Conservation (phyloP, 2,113 vertebrate species). For the Mobula birostris region DNA sequence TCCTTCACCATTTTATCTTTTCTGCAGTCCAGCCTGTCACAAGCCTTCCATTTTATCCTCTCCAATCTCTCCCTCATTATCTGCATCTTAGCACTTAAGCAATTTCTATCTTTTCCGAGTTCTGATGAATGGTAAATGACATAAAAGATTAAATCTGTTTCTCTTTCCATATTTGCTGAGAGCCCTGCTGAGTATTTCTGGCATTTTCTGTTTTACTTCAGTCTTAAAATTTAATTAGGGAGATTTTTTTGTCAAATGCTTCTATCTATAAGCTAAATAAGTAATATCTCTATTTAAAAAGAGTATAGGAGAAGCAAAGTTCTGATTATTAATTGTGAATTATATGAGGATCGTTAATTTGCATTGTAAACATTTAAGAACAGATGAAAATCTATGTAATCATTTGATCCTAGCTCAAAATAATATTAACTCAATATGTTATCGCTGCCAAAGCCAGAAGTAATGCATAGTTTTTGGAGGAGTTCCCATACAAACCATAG, state of each 20-base stretch:
- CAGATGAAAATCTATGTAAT: background rate
- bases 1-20: no score
- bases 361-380: background rate
- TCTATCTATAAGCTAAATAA: background rate
- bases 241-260: background rate
- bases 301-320: background rate
- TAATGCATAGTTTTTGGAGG: background rate
- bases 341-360: slow-evolving; percentile 5
- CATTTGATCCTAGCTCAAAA: background rate
- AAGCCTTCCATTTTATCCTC: no score
- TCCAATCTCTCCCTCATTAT: no score
- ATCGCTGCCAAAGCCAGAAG: background rate
- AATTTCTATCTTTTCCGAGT: no score
- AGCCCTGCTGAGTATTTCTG: no score
- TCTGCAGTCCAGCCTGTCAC: no score
- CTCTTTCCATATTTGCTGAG: no score
- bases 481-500: background rate
- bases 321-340: background rate
- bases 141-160: no score
- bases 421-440: background rate
- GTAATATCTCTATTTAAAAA: background rate
- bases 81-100: no score
- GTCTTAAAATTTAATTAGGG: background rate
- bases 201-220: no score
- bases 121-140: no score